Evolutionary conservation across 2,888 invertebrate genomes (phyloP).

Genomic region (Meganola albula): DNA sequence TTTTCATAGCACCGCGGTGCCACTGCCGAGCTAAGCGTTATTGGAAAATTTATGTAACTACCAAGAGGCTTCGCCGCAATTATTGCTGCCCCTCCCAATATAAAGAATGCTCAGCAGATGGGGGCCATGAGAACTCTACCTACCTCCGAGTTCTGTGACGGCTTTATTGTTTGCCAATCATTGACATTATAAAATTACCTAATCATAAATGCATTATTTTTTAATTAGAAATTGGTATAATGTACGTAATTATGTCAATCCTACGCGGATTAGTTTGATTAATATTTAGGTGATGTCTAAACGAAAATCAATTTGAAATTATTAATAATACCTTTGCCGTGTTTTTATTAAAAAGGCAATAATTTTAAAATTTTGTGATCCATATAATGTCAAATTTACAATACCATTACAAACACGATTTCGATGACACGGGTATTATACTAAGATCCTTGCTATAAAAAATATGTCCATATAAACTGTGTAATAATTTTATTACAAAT

Average conservation of each 20-base stretch:
- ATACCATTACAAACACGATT: slow-evolving; percentile 40
- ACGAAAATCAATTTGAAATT: slow-evolving; percentile 19
- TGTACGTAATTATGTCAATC: slow-evolving; percentile 18
- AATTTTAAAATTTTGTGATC: slow-evolving; percentile 36
- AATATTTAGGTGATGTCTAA: slow-evolving; percentile 22
- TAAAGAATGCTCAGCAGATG: slow-evolving; percentile 13
- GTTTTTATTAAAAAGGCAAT: slow-evolving; percentile 37
- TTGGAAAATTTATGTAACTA: slow-evolving; percentile 64
- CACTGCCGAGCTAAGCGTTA: slow-evolving; percentile 36
- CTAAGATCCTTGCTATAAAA: no score
- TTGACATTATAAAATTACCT: slow-evolving; percentile 10
- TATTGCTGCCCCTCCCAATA: slow-evolving; percentile 48
- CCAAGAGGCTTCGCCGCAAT: slow-evolving; percentile 56
- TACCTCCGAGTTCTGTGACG: slow-evolving; percentile 7
- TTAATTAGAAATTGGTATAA: slow-evolving; percentile 23
- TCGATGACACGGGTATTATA: slow-evolving; percentile 43
- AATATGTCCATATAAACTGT: slow-evolving; percentile 42
- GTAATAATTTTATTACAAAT: slow-evolving; percentile 49
- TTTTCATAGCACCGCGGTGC: slow-evolving; percentile 61
- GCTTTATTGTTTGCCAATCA: slow-evolving; percentile 14
- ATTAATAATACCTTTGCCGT: slow-evolving; percentile 23
- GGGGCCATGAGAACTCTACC: slow-evolving; percentile 8
- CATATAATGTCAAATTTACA: slow-evolving; percentile 54
- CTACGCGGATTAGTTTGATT: slow-evolving; percentile 27
- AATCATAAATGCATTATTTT: slow-evolving; percentile 23